Percentiles rank a stretch among this genome's conserved stretches.
These are phyloP conservation scores for Epinotia bilunana DNA, from an alignment of 2,888 invertebrate genomes.

Conservation along the genomic window DNA sequence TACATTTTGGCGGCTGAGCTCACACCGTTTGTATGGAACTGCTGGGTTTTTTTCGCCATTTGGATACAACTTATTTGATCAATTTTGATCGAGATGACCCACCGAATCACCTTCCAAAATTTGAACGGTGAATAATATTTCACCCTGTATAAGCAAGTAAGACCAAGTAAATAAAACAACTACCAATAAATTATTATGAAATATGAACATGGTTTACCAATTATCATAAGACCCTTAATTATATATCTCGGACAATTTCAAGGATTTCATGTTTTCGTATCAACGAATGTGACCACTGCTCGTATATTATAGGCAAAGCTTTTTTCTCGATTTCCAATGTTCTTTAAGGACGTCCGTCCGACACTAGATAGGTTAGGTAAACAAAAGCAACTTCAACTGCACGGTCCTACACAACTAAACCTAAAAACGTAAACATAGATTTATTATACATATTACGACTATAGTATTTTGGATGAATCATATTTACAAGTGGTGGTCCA, in stretches of 20 bases:
- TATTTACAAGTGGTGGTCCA: constrained; percentile 22
- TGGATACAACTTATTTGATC: too few relatives aligned
- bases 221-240: background rate
- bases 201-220: background rate
- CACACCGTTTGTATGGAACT: too few relatives aligned
- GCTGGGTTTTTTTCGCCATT: too few relatives aligned
- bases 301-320: background rate
- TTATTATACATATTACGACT: background rate
- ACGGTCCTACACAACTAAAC: too few relatives aligned
- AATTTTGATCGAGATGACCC: too few relatives aligned
- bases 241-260: background rate
- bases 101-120: too few relatives aligned
- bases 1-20: too few relatives aligned
- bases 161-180: background rate
- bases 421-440: too few relatives aligned
- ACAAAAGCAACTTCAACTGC: background rate
- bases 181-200: background rate
- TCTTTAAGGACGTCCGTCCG: background rate
- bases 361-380: background rate
- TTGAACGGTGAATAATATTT: too few relatives aligned
- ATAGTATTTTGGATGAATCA: background rate
- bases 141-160: too few relatives aligned
- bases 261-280: background rate
- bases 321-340: background rate
- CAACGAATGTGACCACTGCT: background rate